Evolutionary conservation across 2,888 invertebrate species (phyloP).

Genomic region (Drosophila leonis): DNA sequence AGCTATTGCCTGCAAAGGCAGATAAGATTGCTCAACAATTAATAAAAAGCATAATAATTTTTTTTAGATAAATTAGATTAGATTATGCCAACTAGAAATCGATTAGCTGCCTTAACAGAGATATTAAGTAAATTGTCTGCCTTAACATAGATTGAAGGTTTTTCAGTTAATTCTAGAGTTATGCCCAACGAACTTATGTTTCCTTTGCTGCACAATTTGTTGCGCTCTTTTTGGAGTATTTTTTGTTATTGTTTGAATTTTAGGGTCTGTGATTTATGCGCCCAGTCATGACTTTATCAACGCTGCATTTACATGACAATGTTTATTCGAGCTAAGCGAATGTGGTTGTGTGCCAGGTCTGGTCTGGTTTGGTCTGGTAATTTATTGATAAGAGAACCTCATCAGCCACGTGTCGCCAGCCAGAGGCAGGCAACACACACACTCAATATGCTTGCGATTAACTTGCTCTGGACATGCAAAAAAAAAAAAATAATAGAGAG

Average conservation of each 20-base stretch:
- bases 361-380: slow-evolving; percentile 55
- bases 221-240: background rate
- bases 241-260: background rate
- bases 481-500: slow-evolving; percentile 8
- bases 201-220: background rate
- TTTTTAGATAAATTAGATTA: slow-evolving; percentile 6
- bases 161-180: background rate
- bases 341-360: slow-evolving; percentile 17
- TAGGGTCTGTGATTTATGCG: slow-evolving; percentile 57
- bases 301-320: slow-evolving; percentile 70
- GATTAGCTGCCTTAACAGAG: background rate
- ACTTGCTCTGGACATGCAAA: slow-evolving; percentile 46
- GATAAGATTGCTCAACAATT: slow-evolving; percentile 1
- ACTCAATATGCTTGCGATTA: slow-evolving; percentile 71
- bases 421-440: slow-evolving; percentile 14
- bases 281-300: slow-evolving; percentile 63
- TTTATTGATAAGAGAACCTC: slow-evolving; percentile 69
- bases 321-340: slow-evolving; percentile 31
- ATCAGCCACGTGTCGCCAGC: slow-evolving; percentile 38
- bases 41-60: background rate
- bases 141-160: background rate
- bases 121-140: background rate
- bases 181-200: slow-evolving; percentile 8
- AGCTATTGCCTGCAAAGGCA: background rate
- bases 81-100: slow-evolving; percentile 5